These are phyloP conservation scores for Spongilla lacustris DNA, from an alignment of 37 sponge, comb jelly and placozoan genomes.

Conservation along the genomic window DNA sequence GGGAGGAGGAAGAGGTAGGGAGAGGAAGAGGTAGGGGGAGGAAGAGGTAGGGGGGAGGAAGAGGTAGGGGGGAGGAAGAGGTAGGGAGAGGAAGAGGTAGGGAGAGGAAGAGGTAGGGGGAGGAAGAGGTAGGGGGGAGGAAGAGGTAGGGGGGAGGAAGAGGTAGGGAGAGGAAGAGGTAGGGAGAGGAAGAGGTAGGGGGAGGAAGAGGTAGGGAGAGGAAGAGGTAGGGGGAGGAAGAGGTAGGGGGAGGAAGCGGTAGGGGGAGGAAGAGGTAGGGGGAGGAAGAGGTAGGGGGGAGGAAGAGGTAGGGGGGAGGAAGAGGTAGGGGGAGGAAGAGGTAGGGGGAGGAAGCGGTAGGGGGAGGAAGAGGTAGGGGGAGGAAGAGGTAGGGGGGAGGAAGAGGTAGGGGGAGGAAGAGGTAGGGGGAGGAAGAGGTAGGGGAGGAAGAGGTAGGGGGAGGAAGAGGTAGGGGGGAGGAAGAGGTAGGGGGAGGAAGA, in stretches of 20 bases:
- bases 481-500: too few species aligned
- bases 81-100: background rate
- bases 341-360: slow-evolving; percentile 90
- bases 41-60: background rate
- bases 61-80: background rate
- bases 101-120: background rate
- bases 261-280: too few species aligned
- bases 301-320: background rate
- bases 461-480: too few species aligned
- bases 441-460: too few species aligned
- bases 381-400: background rate
- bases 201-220: background rate
- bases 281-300: too few species aligned
- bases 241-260: too few species aligned
- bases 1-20: background rate
- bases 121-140: background rate
- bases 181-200: background rate
- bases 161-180: background rate
- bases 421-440: too few species aligned
- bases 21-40: background rate
- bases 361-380: background rate
- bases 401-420: background rate
- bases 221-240: too few species aligned
- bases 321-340: background rate
- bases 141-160: background rate